phyloP scores from a whole-genome alignment of 1,140 invertebrate genomes.

The Leptoteleia sp. region DNA sequence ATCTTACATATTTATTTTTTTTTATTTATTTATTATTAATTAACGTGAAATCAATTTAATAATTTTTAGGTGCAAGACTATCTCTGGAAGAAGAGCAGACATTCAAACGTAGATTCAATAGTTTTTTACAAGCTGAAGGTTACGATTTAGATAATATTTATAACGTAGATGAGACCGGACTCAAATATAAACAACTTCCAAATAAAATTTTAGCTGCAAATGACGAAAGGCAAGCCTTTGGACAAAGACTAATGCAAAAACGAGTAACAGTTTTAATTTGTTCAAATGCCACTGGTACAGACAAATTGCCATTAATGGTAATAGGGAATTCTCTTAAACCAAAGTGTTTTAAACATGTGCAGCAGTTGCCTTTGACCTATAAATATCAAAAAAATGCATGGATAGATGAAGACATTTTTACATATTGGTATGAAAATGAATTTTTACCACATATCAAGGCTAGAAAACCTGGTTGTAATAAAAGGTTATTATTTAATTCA shows the following conservation, averaged over 20 bases:
- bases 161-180: slow-evolving; percentile 57
- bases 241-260: not conserved
- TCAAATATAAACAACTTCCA: slow-evolving; percentile 61
- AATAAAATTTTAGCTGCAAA: not conserved
- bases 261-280: slow-evolving; percentile 73
- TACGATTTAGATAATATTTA: slow-evolving; percentile 49
- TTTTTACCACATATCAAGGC: slow-evolving; percentile 25
- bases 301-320: slow-evolving; percentile 60
- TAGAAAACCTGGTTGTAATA: slow-evolving; percentile 11
- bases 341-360: slow-evolving; percentile 59
- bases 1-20: no score
- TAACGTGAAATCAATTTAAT: not conserved
- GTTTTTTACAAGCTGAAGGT: not conserved
- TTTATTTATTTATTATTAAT: not conserved
- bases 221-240: slow-evolving; percentile 24
- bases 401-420: slow-evolving; percentile 59
- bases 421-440: slow-evolving; percentile 50
- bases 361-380: slow-evolving; percentile 31
- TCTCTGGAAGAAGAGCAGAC: no score
- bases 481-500: not conserved
- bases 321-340: slow-evolving; percentile 67
- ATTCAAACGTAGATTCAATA: no score
- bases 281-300: slow-evolving; percentile 57
- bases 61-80: not conserved
- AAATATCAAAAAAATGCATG: slow-evolving; percentile 54